Evolutionary conservation across 2,797 vertebrate genomes (phyloP).

Genomic region (Picus viridis): DNA sequence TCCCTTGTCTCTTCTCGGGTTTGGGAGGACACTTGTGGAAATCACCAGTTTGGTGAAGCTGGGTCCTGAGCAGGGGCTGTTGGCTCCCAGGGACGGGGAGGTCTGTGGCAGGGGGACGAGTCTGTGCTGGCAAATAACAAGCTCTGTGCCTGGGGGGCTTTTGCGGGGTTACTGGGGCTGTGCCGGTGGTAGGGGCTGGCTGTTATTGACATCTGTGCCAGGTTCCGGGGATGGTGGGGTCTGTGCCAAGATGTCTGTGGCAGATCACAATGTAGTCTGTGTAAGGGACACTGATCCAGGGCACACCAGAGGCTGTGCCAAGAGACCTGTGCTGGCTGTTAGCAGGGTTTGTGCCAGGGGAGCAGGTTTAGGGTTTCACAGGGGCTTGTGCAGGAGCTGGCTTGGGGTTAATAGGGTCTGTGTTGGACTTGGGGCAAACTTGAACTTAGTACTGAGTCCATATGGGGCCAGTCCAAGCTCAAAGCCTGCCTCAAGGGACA

Average conservation of each 20-base stretch:
- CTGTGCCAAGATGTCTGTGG: background rate
- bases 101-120: background rate
- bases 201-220: rapidly evolving
- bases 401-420: background rate
- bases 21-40: rapidly evolving
- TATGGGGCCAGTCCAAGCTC: rapidly evolving
- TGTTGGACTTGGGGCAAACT: background rate
- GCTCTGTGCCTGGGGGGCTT: background rate
- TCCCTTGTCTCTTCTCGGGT: background rate
- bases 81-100: rapidly evolving
- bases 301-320: background rate
- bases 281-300: too few relatives aligned
- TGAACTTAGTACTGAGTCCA: background rate
- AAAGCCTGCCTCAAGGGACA: background rate
- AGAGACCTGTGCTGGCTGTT: background rate
- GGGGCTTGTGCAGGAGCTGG: background rate
- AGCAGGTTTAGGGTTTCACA: background rate
- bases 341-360: background rate
- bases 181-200: background rate
- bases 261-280: background rate
- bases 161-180: background rate
- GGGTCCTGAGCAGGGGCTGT: background rate
- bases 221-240: background rate
- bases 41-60: background rate
- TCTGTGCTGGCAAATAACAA: background rate